These are phyloP conservation scores for Oenanthe melanoleuca DNA, from an alignment of 2,113 vertebrate genomes.

Conservation along the genomic window DNA sequence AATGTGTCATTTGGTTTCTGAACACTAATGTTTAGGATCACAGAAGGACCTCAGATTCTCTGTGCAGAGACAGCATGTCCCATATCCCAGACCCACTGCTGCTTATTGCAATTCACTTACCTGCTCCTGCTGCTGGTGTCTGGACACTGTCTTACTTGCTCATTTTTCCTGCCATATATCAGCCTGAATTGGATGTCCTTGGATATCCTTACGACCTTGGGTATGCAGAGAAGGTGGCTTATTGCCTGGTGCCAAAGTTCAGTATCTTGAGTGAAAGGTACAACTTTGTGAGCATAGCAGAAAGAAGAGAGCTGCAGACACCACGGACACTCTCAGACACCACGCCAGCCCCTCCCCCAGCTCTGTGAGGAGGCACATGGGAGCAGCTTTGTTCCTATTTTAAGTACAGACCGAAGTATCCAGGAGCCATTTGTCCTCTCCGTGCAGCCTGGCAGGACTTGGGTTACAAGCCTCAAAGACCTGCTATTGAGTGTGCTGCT, in stretches of 20 bases:
- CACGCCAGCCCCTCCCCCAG: not conserved
- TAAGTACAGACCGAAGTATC: not conserved
- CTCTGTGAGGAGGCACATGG: not conserved
- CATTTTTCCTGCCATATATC: accelerated
- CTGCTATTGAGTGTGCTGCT: not conserved
- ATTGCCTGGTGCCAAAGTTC: not conserved
- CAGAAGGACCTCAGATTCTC: not conserved
- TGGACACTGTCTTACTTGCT: not conserved
- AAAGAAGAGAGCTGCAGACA: not conserved
- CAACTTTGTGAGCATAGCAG: not conserved
- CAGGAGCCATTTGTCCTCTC: not conserved
- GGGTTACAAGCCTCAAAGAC: not conserved
- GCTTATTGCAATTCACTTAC: not conserved
- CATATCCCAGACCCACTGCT: not conserved
- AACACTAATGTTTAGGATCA: not conserved
- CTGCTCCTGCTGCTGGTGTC: not conserved
- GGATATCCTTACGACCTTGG: not conserved
- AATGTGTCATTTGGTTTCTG: not conserved
- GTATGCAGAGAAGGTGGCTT: not conserved
- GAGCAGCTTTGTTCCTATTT: conserved; percentile 21
- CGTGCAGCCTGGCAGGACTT: not conserved
- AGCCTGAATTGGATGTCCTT: not conserved
- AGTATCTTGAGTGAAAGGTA: not conserved
- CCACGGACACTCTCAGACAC: not conserved
- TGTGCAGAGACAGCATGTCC: not conserved